Conservation (phyloP, 2,797 vertebrate genomes). For the Paratrypauchen microcephalus region DNA sequence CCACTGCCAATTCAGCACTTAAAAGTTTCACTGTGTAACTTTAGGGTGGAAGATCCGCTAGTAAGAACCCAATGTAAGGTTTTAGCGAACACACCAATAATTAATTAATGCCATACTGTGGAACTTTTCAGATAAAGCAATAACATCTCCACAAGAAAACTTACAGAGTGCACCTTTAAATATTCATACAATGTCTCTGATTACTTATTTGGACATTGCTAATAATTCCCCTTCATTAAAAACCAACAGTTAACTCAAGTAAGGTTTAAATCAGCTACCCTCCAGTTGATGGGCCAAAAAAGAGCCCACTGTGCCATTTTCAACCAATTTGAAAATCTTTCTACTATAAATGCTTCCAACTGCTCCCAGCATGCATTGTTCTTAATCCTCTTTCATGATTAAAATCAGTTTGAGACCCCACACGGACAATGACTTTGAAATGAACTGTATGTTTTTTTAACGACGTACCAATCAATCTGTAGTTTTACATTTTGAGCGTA, state of each 20-base stretch:
- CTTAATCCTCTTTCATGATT: background rate
- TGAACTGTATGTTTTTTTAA: constrained; percentile 1
- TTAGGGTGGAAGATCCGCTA: no score
- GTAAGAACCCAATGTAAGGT: no score
- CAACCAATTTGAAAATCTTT: background rate
- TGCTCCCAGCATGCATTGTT: background rate
- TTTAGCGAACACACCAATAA: no score
- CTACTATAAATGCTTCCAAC: background rate
- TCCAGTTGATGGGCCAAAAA: background rate
- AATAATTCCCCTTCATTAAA: no score
- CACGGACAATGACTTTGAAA: background rate
- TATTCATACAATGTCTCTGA: no score
- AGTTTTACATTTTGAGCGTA: background rate
- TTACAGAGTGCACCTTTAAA: no score
- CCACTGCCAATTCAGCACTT: background rate
- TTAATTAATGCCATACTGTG: no score
- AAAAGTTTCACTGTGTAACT: no score
- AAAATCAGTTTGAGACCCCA: background rate
- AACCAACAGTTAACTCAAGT: background rate
- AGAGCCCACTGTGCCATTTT: background rate
- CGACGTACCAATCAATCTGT: background rate
- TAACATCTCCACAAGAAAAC: no score
- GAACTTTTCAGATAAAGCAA: no score
- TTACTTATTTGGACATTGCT: no score
- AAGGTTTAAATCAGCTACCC: background rate